Conservation (phyloP, 2,113 vertebrate species). For the Ia io region DNA sequence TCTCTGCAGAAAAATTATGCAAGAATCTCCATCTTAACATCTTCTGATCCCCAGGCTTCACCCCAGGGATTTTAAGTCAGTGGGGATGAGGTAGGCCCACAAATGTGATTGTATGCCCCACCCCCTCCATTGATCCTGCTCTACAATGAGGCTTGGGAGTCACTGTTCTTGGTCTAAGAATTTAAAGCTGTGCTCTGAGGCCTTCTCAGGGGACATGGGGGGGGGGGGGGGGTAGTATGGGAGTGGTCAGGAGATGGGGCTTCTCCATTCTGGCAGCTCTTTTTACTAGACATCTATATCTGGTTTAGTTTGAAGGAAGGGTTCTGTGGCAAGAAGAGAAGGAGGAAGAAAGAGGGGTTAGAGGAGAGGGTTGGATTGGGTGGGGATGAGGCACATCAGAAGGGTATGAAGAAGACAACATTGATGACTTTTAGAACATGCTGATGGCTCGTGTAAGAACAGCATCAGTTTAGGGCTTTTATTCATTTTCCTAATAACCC, state of each 20-base stretch:
- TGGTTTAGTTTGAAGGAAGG: background rate
- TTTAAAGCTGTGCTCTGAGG: background rate
- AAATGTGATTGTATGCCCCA: background rate
- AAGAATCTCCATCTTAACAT: background rate
- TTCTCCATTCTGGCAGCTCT: background rate
- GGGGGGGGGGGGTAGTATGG: background rate
- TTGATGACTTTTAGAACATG: background rate
- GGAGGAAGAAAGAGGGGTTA: background rate
- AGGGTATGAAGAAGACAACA: background rate
- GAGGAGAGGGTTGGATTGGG: background rate
- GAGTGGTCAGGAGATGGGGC: background rate
- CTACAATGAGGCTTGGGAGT: background rate
- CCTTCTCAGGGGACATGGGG: background rate
- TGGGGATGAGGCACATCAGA: background rate
- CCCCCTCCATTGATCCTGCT: background rate
- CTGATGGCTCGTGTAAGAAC: background rate
- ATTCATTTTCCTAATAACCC: constrained; percentile 52
- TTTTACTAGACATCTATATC: background rate
- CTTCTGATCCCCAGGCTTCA: background rate
- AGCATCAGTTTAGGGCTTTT: background rate
- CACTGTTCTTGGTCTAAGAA: background rate
- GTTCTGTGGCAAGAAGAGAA: background rate
- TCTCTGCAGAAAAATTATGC: background rate
- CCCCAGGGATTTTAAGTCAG: background rate
- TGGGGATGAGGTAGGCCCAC: background rate